Evolutionary conservation across 2,797 vertebrate genomes (phyloP), one percentile per base, ranked within the genome.

Genomic region (Gymnothorax javanicus): DNA sequence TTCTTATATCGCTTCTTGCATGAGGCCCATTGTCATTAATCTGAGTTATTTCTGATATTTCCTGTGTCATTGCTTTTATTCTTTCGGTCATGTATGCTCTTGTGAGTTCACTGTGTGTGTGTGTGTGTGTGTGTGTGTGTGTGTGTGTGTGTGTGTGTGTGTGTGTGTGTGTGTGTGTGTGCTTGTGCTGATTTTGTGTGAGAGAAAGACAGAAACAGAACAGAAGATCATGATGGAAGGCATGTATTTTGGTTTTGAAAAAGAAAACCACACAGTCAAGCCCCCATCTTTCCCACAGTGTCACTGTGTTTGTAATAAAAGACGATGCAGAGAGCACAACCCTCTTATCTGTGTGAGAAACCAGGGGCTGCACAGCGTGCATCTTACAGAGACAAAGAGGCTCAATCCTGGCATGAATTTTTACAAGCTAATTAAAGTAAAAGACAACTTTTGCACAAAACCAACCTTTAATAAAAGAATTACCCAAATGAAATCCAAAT

Each of bases 231-330:
- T 62, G 60, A 71, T n/a, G 67, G 67, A 71, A 71, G 27, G 69
- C 69, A 73, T 43, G 69, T 12, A 15, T 27, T 33, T 73, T 12
- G 25, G 69, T 73, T 73, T 73, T 12, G 27, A 27, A 73, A 73
- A 73, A 73, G n/a, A n/a, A n/a, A n/a, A 73, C 69, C 69, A 73
- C 69, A 73, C 13, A 73, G 69, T 73, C 69, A 73, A 73, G 73
- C 33, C 73, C 73, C 73, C 73, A 67, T 50, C 33, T 77, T 43
- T 15, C 73, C 33, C 73, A 7, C 33, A 7, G 73, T 77, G 33
- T 15, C 33, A 77, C 43, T 77, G 0, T 73, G 27, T 33, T 33
- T 33, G 4, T 75, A 43, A 75, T 50, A 17, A 43, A 13, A 43
- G 11, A 50, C 4, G 33, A 12, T 43, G 71, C 73, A 77, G 73